Percentiles rank a stretch among this genome's conserved stretches.
Conservation (phyloP, 92 coral and sea anemone genomes). For the Zoanthus gigantus region DNA sequence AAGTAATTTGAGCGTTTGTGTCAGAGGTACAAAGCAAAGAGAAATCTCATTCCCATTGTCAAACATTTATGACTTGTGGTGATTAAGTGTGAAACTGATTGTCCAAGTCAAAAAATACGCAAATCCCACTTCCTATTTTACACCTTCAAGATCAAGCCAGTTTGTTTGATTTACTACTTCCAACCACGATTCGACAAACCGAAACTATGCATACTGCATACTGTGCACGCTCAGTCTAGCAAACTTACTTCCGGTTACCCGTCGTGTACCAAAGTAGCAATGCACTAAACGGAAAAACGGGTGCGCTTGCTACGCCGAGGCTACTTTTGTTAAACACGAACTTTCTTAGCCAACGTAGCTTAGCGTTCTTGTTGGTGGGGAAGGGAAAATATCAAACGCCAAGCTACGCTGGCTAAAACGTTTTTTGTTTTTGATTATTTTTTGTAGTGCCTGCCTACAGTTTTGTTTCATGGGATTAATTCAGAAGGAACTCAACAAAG, state of each 20-base stretch:
- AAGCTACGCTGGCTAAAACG: not conserved
- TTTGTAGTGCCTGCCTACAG: slow-evolving; percentile 32
- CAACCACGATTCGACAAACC: not conserved
- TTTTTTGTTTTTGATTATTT: slow-evolving; percentile 1
- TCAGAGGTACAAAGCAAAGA: not conserved
- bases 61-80: not conserved
- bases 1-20: not conserved
- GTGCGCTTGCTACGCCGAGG: not conserved
- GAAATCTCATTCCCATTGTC: not conserved
- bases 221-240: not conserved
- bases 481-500: slow-evolving; percentile 33
- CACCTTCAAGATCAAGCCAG: not conserved
- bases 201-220: not conserved
- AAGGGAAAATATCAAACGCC: not conserved
- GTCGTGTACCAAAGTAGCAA: not conserved
- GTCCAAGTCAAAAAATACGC: not conserved
- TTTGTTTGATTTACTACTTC: not conserved
- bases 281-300: not conserved
- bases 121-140: not conserved
- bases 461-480: slow-evolving; percentile 21
- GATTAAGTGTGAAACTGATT: not conserved
- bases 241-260: not conserved
- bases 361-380: not conserved
- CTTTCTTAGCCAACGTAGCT: not conserved
- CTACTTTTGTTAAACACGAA: not conserved